These are phyloP conservation scores for Ypsolopha scabrella DNA, from an alignment of 2,888 invertebrate genomes.

Conservation along the genomic window DNA sequence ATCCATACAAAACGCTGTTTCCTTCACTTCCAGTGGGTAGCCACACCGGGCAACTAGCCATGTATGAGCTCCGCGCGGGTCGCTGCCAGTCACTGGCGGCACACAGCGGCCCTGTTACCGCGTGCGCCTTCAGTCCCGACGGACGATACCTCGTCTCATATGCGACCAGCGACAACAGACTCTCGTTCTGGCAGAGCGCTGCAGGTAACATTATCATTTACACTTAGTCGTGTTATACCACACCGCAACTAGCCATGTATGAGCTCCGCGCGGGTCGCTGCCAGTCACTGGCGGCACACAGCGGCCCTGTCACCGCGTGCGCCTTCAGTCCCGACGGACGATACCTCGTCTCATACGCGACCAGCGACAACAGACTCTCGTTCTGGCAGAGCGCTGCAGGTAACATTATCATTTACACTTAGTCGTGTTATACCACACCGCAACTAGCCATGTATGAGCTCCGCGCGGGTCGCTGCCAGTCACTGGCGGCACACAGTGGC, in stretches of 20 bases:
- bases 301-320: conserved; percentile 89
- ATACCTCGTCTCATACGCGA: conserved; percentile 95
- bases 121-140: conserved; percentile 96
- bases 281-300: conserved; percentile 93
- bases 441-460: conserved; percentile 95
- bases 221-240: not conserved
- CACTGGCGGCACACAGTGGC: too few species aligned
- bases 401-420: conserved; percentile 27
- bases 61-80: conserved; percentile 95
- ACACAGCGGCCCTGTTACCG: conserved; percentile 90
- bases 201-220: conserved; percentile 71
- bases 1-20: too few species aligned
- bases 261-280: conserved; percentile 96
- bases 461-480: conserved; percentile 93
- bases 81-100: conserved; percentile 96
- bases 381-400: conserved; percentile 98
- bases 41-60: conserved; percentile 90
- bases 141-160: conserved; percentile 98
- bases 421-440: not conserved
- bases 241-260: conserved; percentile 85
- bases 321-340: conserved; percentile 98
- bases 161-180: conserved; percentile 91
- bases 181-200: conserved; percentile 98
- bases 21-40: conserved; percentile 82
- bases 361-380: conserved; percentile 92